A percentile compares a stretch with the other conserved stretches of the same genome.
These are phyloP conservation scores for Nansenia antarctica DNA, from an alignment of 2,113 vertebrate genomes.

Conservation along the genomic window DNA sequence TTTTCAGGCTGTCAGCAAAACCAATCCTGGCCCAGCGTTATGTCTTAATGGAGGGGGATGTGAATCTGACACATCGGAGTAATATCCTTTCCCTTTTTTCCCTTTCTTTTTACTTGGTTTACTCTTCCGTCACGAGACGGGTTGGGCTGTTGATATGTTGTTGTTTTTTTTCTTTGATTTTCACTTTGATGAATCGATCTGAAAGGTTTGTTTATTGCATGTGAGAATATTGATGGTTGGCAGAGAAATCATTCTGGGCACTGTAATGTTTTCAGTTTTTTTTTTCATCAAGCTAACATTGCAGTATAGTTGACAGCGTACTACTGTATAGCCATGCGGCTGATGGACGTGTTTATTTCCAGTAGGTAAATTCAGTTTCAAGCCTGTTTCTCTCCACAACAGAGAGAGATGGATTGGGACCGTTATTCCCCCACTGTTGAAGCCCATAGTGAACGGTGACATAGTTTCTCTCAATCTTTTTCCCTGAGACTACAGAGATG, in stretches of 20 bases:
- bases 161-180: not conserved
- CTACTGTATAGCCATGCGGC: not conserved
- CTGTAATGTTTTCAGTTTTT: not conserved
- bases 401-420: no score
- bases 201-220: slow-evolving; percentile 17
- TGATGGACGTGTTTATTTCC: slow-evolving; percentile 1
- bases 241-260: not conserved
- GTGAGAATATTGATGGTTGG: slow-evolving; percentile 13
- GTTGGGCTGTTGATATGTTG: not conserved
- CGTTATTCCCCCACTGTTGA: no score
- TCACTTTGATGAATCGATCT: slow-evolving; percentile 24
- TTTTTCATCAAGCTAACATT: not conserved
- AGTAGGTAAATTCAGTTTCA: not conserved
- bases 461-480: no score
- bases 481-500: no score
- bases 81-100: slow-evolving; percentile 10
- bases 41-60: slow-evolving; percentile 23
- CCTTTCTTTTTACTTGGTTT: not conserved
- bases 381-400: not conserved
- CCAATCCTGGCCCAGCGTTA: slow-evolving; percentile 3
- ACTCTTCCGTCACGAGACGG: not conserved
- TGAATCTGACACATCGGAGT: slow-evolving; percentile 30
- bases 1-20: slow-evolving; percentile 22
- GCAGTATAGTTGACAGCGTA: not conserved
- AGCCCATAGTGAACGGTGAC: no score